Conservation (phyloP, 1,140 invertebrate genomes). For the Diuraphis noxia region DNA sequence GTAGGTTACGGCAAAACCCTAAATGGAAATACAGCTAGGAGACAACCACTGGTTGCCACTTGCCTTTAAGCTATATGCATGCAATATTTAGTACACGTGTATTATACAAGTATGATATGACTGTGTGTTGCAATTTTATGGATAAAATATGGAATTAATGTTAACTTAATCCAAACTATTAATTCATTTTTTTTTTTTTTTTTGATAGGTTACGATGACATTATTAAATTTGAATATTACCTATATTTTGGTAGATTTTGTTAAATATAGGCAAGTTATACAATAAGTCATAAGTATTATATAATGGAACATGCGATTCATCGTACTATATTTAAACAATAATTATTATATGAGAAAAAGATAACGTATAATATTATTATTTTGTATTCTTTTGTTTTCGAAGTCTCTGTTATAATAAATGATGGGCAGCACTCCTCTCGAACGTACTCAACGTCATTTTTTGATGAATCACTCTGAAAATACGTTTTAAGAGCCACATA, state of each 20-base stretch:
- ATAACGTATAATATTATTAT: not conserved
- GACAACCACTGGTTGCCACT: not conserved
- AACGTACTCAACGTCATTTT: not conserved
- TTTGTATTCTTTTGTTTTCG: not conserved
- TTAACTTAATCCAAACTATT: not conserved
- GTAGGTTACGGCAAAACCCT: not conserved
- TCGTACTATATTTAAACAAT: too few species aligned
- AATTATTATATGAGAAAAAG: not conserved
- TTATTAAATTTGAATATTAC: not conserved
- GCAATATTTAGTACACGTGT: not conserved
- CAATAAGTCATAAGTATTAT: not conserved
- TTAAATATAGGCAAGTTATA: not conserved
- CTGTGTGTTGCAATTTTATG: not conserved
- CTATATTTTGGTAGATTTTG: not conserved
- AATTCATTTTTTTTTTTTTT: not conserved
- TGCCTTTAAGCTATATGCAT: not conserved
- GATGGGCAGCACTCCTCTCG: not conserved
- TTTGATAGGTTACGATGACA: not conserved
- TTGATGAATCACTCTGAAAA: conserved; percentile 12
- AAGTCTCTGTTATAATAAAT: not conserved
- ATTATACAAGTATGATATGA: not conserved
- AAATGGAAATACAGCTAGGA: not conserved
- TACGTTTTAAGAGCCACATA: not conserved
- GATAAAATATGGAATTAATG: not conserved
- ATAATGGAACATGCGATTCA: not conserved